Evolutionary conservation across 2,797 vertebrate genomes (phyloP).

Genomic region (Hylomyscus alleni): DNA sequence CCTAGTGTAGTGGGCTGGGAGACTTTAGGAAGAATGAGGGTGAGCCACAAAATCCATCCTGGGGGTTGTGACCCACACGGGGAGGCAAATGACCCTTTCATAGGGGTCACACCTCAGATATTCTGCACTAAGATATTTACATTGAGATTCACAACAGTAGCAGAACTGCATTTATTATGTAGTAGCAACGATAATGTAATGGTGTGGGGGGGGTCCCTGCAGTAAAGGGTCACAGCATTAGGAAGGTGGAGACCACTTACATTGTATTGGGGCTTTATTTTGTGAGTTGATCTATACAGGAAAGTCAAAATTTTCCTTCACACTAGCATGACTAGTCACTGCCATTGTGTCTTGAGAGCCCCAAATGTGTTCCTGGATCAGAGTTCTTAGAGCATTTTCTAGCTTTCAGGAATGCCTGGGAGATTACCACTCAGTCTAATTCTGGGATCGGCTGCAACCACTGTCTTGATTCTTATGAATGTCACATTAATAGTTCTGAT

Average conservation of each 20-base stretch:
- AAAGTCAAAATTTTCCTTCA: slow-evolving; percentile 44
- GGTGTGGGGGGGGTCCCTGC: not conserved
- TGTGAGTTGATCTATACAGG: slow-evolving; percentile 59
- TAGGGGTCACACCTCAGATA: not conserved
- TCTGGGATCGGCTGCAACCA: slow-evolving; percentile 10
- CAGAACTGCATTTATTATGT: not conserved
- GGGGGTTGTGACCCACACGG: not conserved
- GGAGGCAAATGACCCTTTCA: not conserved
- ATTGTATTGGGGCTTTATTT: slow-evolving; percentile 59
- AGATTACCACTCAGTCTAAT: slow-evolving; percentile 39
- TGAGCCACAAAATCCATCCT: not conserved
- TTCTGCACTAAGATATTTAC: not conserved
- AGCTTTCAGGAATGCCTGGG: not conserved
- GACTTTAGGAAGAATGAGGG: not conserved
- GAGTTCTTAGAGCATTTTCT: slow-evolving; percentile 15
- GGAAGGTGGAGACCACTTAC: not conserved
- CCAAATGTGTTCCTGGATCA: slow-evolving; percentile 2
- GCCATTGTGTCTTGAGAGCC: slow-evolving; percentile 48
- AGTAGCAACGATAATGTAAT: not conserved
- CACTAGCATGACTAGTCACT: slow-evolving; percentile 4
- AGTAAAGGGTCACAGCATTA: not conserved
- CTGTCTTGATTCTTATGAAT: slow-evolving; percentile 47
- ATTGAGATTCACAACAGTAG: not conserved
- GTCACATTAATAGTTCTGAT: slow-evolving; percentile 65
- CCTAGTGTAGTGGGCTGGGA: not conserved